Base-by-base conservation (phyloP, 2,797 vertebrate species). In the Perodicticus potto region DNA sequence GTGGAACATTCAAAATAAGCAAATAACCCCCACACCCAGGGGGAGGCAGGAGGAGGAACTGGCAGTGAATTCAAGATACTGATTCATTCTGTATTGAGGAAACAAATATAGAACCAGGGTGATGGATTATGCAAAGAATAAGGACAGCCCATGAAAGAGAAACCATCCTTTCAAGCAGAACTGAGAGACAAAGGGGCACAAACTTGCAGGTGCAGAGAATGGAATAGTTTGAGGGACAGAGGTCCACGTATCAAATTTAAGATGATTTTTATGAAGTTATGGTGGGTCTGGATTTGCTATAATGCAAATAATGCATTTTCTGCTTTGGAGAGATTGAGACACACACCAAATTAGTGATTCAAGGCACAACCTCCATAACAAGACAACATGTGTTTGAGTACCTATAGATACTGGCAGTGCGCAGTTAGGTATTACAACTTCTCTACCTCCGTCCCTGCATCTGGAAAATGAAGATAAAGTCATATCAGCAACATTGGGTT, bases 201-300 rank as follows among this genome's bases (percentile, higher is more conserved):
- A 63, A 89, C 8, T 61, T 94, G 3, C 23, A 67, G 45, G 6
- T 72, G 5, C 16, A 73, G 19, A 90, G 7, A 67, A 86, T 45
- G 16, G 27, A 83, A 57, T 4, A 13, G 7, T 77, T 29, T 32
- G 34, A 40, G 49, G 13, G 20, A 78, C 32, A 72, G 2, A 27
- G 59, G 59, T 85, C 77, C 27, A 13, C 20, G 27, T 32, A 78
- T 29, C 83, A 25, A 43, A 90, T 96, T 91, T 49, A 80, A 94
- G 40, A 49, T 57, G 10, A 19, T 88, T 77, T 43, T 76, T 53
- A 77, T 29, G 22, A 55, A 34, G 16, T 29, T 34, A 69, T 3
- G 20, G 27, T 45, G 12, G 34, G 5, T 69, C 25, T 70, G 29
- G 0, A 17, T 77, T 37, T 74, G 7, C 59, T 67, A 45, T 37